Percentiles rank a stretch among this genome's conserved stretches.
Conservation (phyloP, 2,113 vertebrate genomes). For the Pogonocichla stellata region DNA sequence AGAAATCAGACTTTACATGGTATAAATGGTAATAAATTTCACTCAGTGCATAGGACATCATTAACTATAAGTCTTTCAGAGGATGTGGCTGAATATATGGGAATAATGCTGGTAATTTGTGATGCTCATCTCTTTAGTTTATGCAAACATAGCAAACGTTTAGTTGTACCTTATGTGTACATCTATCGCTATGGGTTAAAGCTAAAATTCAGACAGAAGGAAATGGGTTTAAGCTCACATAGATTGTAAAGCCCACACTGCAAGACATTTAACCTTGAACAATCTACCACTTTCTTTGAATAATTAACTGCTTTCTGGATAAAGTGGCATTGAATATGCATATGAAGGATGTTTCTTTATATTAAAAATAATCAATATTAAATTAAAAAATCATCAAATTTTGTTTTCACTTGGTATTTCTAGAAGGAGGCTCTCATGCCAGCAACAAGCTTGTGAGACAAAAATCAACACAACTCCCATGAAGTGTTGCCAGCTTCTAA, state of each 20-base stretch:
- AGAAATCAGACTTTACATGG: background rate
- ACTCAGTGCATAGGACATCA: background rate
- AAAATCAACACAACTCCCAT: background rate
- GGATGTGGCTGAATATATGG: background rate
- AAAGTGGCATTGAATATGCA: background rate
- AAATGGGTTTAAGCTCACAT: accelerated
- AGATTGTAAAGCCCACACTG: background rate
- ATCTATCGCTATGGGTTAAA: background rate
- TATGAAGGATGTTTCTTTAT: background rate
- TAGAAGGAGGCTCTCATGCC: background rate
- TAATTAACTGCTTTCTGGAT: background rate
- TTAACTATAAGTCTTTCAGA: background rate
- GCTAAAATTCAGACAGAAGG: background rate
- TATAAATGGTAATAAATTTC: background rate
- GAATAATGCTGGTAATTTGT: background rate
- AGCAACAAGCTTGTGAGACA: background rate
- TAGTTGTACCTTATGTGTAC: background rate
- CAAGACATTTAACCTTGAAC: background rate
- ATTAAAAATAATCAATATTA: background rate
- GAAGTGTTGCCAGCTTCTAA: background rate
- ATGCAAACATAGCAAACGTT: background rate
- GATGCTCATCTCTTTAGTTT: background rate
- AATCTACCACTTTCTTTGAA: background rate
- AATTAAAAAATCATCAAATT: background rate
- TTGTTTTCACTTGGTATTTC: background rate